These are phyloP conservation scores for Glyptemys insculpta DNA, from an alignment of 2,797 vertebrate species.

Conservation along the genomic window DNA sequence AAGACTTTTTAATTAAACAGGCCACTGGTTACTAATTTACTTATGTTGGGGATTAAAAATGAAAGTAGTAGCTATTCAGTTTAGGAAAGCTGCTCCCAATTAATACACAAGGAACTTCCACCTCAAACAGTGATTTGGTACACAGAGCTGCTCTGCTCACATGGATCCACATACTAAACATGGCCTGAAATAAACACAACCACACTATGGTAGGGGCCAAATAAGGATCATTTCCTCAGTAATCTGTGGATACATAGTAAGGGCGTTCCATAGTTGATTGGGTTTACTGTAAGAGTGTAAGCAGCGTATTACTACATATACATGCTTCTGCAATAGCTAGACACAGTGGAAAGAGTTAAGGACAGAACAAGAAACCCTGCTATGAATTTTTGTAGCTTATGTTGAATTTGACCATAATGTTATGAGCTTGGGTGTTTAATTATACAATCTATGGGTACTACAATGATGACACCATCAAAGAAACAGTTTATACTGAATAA, in stretches of 20 bases:
- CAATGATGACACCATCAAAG: conserved; percentile 69
- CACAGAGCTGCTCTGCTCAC: neutral
- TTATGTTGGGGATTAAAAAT: neutral
- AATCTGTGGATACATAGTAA: fast-evolving
- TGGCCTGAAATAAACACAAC: neutral
- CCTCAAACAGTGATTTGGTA: neutral
- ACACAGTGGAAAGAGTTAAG: neutral
- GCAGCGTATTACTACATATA: neutral
- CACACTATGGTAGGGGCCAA: fast-evolving
- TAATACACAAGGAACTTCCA: neutral
- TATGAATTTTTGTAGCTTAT: conserved; percentile 48
- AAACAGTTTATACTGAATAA: conserved; percentile 55
- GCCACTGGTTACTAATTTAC: neutral
- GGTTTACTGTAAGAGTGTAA: neutral
- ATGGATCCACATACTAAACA: fast-evolving
- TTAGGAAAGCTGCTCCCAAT: neutral
- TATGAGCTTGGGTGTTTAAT: conserved; percentile 66
- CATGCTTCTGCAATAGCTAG: neutral
- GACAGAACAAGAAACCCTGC: conserved; percentile 2
- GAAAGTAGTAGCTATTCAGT: neutral
- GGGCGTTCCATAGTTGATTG: fast-evolving
- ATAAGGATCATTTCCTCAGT: neutral
- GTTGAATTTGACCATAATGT: conserved; percentile 41
- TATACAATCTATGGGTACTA: conserved; percentile 73
- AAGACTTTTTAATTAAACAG: neutral